Evolutionary conservation across 1,140 invertebrate genomes (phyloP), one percentile per base, ranked within the genome.

Genomic region (Archegozetes longisetosus): DNA sequence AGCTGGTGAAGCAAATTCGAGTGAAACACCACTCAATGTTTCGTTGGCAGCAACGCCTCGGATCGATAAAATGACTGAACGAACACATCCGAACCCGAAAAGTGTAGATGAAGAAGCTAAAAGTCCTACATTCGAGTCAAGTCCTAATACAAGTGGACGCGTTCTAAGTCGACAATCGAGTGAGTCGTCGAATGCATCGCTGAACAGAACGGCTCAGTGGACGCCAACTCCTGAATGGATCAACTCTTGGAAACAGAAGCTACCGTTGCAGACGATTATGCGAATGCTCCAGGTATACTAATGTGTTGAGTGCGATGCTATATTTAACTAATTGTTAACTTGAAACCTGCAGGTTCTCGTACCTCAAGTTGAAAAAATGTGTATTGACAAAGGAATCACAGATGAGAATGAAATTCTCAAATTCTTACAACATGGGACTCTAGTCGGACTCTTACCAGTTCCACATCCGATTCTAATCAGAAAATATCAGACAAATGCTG

Each of bases 291-390:
- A 99, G 77, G 61, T 61, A 57, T 9, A 13, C 22, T 1, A n/a
- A 49, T 3, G 40, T 17, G 24, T 47, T 47, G 14, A 55, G 3
- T 3, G 4, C 23, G 3, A 25, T 32, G n/a, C 4, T 20, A n/a
- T 27, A 32, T 26, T 28, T 46, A 27, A 23, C 17, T 52, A 57
- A 40, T 26, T 93, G 27, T 97, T 98, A 62, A 98, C 98, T 92
- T 78, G 95, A 65, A 78, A 98, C 65, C 75, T 98, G 47, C 94
- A 98, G 78, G 95, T 99, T 14, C 75, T 99, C 1, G 95, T 98
- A 51, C 95, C 96, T 52, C 95, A 99, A 78, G 95, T 99, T 12
- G 95, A 98, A 75, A 98, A 98, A 77, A 98, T 98, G 66, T 98
- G 95, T 74, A 98, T 98, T 69, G 95, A 99, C 72, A 98, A 98